These are phyloP conservation scores for Basileuterus tristriatus DNA, from an alignment of 2,797 vertebrate species.

Conservation along the genomic window DNA sequence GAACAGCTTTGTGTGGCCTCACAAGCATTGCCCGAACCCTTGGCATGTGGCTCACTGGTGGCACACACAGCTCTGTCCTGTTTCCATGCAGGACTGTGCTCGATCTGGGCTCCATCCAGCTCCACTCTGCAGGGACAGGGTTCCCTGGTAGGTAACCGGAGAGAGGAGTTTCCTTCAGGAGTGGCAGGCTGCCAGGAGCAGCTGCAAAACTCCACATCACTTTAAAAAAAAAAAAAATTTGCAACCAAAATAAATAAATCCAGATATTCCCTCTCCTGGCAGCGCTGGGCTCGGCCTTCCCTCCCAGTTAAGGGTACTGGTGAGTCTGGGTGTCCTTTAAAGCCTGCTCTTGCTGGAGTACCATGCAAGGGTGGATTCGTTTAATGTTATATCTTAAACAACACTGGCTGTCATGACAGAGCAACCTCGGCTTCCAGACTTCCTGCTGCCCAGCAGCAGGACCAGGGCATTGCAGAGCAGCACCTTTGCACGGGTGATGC, in stretches of 20 bases:
- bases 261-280: neutral
- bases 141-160: conserved; percentile 45
- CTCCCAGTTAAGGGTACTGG: neutral
- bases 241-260: neutral
- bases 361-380: neutral
- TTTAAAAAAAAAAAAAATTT: neutral
- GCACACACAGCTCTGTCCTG: neutral
- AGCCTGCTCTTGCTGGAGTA: neutral
- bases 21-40: fast-evolving
- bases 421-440: fast-evolving
- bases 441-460: neutral
- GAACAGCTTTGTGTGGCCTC: neutral
- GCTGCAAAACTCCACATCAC: conserved; percentile 34
- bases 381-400: neutral
- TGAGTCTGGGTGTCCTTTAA: neutral
- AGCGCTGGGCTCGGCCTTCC: neutral
- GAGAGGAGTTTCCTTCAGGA: conserved; percentile 55
- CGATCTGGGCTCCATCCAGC: neutral
- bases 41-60: neutral
- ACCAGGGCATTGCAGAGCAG: neutral
- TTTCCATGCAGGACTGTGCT: fast-evolving
- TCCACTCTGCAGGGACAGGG: neutral
- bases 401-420: fast-evolving
- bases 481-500: conserved; percentile 21
- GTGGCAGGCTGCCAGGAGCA: conserved; percentile 58